Evolutionary conservation across 2,888 invertebrate genomes (phyloP).

Genomic region (Drosophila quinaria): DNA sequence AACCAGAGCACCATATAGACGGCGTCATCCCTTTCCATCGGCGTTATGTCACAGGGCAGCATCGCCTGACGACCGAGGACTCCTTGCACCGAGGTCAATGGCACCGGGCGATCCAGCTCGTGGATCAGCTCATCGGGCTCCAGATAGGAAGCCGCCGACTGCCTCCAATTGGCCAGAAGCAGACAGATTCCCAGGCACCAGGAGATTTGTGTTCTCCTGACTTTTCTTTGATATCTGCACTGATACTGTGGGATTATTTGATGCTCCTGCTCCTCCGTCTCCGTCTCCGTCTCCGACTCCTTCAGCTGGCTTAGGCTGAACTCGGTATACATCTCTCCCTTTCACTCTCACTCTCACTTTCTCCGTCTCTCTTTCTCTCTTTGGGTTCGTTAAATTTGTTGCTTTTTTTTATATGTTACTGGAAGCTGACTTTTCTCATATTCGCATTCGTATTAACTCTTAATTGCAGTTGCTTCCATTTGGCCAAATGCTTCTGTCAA

Average conservation of each 20-base stretch:
- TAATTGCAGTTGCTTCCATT: conserved; percentile 31
- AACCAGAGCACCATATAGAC: conserved; percentile 96
- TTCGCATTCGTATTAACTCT: conserved; percentile 55
- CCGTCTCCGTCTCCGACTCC: conserved; percentile 30
- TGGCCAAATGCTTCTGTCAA: conserved; percentile 19
- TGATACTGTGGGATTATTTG: conserved; percentile 9
- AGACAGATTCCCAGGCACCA: conserved; percentile 83
- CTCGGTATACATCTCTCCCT: conserved; percentile 72
- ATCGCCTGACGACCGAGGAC: conserved; percentile 93
- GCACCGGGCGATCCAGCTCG: conserved; percentile 87
- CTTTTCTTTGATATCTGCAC: conserved; percentile 13
- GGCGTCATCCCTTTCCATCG: conserved; percentile 91
- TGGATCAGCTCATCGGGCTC: conserved; percentile 86
- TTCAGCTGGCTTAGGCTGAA: conserved; percentile 58
- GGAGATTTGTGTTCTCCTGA: conserved; percentile 60
- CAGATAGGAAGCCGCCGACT: conserved; percentile 78
- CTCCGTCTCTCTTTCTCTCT: background rate
- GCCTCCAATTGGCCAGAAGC: conserved; percentile 50
- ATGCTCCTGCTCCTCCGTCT: conserved; percentile 24
- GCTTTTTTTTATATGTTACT: conserved; percentile 28
- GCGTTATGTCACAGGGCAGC: conserved; percentile 94
- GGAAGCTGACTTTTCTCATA: conserved; percentile 48
- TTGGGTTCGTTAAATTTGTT: conserved; percentile 18
- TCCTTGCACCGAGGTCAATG: conserved; percentile 92
- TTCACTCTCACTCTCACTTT: background rate